phyloP scores from a whole-genome alignment of 2,888 invertebrate species.

The Myopa testacea region DNA sequence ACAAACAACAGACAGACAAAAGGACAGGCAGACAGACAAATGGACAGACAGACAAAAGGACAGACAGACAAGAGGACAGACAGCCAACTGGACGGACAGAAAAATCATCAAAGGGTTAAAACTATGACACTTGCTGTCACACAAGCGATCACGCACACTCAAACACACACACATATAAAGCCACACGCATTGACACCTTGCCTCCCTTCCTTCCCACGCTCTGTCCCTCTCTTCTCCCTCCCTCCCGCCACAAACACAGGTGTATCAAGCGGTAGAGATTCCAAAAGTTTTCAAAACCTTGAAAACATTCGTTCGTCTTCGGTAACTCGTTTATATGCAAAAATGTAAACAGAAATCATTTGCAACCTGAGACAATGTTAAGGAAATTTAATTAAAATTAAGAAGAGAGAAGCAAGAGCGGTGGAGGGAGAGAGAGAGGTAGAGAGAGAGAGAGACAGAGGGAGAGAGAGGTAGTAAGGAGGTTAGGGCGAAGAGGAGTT shows the following conservation, averaged over 20 bases:
- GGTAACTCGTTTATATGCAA: too few relatives aligned
- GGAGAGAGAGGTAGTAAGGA: background rate
- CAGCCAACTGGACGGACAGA: background rate
- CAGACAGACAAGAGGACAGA: background rate
- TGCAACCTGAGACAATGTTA: background rate
- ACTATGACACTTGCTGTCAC: background rate
- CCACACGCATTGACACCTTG: background rate
- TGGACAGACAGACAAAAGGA: background rate
- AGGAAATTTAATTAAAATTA: constrained; percentile 11
- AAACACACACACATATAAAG: background rate
- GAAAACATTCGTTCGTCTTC: too few relatives aligned
- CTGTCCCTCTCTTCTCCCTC: too few relatives aligned
- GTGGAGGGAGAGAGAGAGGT: too few relatives aligned
- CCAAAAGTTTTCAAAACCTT: too few relatives aligned
- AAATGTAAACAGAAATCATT: too few relatives aligned
- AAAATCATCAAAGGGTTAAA: too few relatives aligned
- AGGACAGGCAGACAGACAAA: background rate
- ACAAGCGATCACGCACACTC: background rate
- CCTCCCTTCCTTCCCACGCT: too few relatives aligned
- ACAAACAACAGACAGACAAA: background rate
- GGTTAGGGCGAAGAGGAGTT: background rate
- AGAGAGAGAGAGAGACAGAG: background rate
- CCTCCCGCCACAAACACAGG: too few relatives aligned
- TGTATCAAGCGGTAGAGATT: too few relatives aligned
- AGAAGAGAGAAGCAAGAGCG: background rate